Evolutionary conservation across 2,888 invertebrate genomes (phyloP).

Genomic region (Amblyjoppa fuscipennis): DNA sequence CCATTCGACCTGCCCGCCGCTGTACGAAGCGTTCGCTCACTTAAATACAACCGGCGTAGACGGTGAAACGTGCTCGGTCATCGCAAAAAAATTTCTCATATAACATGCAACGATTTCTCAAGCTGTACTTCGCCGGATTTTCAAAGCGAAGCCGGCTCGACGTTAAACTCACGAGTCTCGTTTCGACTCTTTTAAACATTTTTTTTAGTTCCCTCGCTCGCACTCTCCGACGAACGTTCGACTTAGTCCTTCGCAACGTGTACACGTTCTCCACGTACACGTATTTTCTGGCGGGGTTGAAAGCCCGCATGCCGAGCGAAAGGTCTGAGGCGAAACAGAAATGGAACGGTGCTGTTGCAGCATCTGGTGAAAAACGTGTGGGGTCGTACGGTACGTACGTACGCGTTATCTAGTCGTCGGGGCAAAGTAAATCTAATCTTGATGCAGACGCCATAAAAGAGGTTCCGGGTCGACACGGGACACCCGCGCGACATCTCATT

Average conservation of each 20-base stretch:
- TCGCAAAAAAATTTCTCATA: not conserved
- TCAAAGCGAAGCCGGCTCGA: conserved; percentile 21
- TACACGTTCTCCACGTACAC: not conserved
- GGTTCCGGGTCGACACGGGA: conserved; percentile 41
- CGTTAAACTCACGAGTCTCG: conserved; percentile 18
- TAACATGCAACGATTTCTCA: conserved; percentile 1
- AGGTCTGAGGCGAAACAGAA: conserved; percentile 55
- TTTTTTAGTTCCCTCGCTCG: not conserved
- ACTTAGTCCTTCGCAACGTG: not conserved
- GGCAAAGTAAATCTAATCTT: conserved; percentile 82
- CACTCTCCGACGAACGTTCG: not conserved
- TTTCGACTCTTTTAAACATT: not conserved
- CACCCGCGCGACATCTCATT: conserved; percentile 79
- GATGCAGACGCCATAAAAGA: conserved; percentile 81
- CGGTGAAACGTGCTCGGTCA: not conserved
- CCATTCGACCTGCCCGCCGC: not conserved
- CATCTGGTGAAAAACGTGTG: conserved; percentile 37
- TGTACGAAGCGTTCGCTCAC: conserved; percentile 17
- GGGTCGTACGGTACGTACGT: conserved; percentile 27
- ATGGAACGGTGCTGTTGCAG: conserved; percentile 56
- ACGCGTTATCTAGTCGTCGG: conserved; percentile 70
- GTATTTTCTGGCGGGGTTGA: conserved; percentile 12
- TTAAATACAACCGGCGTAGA: not conserved
- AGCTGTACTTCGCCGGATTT: conserved; percentile 1
- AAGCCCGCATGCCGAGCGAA: conserved; percentile 1